Conservation (phyloP, 2,113 vertebrate genomes). For the Pitta sordida region DNA sequence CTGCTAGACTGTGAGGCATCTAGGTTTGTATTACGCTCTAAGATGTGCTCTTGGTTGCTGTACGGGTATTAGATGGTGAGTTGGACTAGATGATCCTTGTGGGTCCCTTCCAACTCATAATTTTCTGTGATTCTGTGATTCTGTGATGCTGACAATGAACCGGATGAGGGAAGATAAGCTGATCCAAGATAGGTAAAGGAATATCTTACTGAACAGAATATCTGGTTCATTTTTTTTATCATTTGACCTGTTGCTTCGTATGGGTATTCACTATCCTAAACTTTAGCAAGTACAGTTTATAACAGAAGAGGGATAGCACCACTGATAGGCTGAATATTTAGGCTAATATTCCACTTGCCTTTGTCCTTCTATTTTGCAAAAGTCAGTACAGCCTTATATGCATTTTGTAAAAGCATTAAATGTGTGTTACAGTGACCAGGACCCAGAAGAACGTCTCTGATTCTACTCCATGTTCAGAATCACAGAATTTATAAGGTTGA, state of each 20-base stretch:
- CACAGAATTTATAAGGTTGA: no score
- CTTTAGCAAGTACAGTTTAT: neutral
- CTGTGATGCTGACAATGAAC: slow-evolving; percentile 52
- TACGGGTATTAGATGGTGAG: no score
- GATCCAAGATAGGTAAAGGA: slow-evolving; percentile 21
- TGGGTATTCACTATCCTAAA: neutral
- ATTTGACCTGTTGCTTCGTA: neutral
- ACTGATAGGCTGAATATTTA: neutral
- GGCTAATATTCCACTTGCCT: neutral
- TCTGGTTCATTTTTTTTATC: neutral
- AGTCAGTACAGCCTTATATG: neutral
- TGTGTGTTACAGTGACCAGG: neutral
- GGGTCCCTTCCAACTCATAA: no score
- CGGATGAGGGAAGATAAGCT: slow-evolving; percentile 26
- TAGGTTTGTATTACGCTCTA: no score
- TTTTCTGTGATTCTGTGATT: no score
- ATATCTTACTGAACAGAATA: neutral
- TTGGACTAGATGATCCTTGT: no score
- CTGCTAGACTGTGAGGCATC: no score
- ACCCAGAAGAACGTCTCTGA: neutral
- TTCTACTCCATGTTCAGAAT: neutral
- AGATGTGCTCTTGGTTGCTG: no score
- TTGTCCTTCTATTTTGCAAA: neutral
- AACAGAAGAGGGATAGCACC: neutral
- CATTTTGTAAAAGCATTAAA: neutral